A percentile compares a stretch with the other conserved stretches of the same genome.
Conservation (phyloP, 1,140 invertebrate genomes). For the Drosophila nannoptera region DNA sequence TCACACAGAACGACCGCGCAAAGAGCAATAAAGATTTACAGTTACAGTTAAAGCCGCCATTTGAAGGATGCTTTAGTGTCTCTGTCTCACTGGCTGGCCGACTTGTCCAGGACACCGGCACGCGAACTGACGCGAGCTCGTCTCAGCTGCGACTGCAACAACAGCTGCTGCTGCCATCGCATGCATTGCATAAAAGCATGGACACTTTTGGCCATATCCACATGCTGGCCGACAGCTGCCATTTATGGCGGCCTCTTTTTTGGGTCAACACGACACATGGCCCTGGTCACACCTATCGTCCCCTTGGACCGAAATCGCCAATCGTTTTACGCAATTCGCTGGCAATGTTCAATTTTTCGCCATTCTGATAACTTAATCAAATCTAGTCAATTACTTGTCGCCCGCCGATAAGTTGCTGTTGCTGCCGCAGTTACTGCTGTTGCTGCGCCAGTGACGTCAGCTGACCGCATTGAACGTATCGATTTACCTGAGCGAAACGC, state of each 20-base stretch:
- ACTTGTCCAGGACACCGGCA: slow-evolving; percentile 7
- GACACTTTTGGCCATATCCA: slow-evolving; percentile 17
- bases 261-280: slow-evolving; percentile 33
- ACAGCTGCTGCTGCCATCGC: slow-evolving; percentile 6
- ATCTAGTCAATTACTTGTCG: slow-evolving; percentile 32
- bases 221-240: slow-evolving; percentile 25
- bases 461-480: slow-evolving; percentile 48
- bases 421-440: neutral
- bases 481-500: slow-evolving; percentile 23
- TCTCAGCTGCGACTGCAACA: slow-evolving; percentile 16
- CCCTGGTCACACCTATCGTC: neutral
- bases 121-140: slow-evolving; percentile 38
- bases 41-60: neutral
- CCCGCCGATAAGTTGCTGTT: slow-evolving; percentile 25
- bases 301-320: neutral
- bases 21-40: slow-evolving; percentile 5
- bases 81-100: neutral
- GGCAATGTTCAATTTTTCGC: slow-evolving; percentile 17
- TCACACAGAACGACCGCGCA: slow-evolving; percentile 25
- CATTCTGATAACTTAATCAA: slow-evolving; percentile 66
- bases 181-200: slow-evolving; percentile 7
- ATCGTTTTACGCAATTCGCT: slow-evolving; percentile 36
- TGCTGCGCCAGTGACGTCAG: slow-evolving; percentile 26
- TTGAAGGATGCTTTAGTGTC: neutral
- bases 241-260: slow-evolving; percentile 43